Evolutionary conservation across 2,797 vertebrate species (phyloP), one percentile per base, ranked within the genome.

Genomic region (Silurus lanzhouensis): DNA sequence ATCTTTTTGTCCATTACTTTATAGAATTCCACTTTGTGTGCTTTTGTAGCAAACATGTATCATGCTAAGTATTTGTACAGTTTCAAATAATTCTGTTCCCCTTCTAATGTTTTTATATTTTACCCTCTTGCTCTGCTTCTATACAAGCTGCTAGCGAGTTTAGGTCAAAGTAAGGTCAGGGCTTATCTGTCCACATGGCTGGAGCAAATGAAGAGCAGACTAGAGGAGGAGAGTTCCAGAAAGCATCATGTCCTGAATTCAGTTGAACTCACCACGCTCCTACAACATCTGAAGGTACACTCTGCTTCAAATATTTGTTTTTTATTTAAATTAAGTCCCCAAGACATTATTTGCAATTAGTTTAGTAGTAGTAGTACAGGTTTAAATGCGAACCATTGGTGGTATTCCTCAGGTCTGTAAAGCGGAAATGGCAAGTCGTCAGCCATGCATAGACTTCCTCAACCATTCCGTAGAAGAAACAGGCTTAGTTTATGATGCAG

Each of bases 401-500:
- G 64, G 72, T 83, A 20, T 86, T 91, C 25, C 72, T 71, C 78
- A 99, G 98, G 95, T 89, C 71, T 92, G 94, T 57, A 94, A 94
- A 90, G 93, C 93, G 88, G 96, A 96, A 87, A 79, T 96, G 92
- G 92, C 90, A 89, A 94, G 93, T 0, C 95, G 94, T 63, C 96
- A 97, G 86, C 94, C 94, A 84, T 91, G 94, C 7, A 93, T 98
- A 0, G 96, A 99, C 83, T 96, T 95, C 88, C 94, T 99, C 87
- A 96, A 96, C 91, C 96, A 97, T 93, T 95, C 96, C 0, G 90
- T 95, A 25, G 94, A 96, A 85, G 96, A 93, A 90, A 89, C 92
- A 60, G 93, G 92, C 81, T 92, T 91, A 61, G 93, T 88, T 57
- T 93, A 92, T 0, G 94, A 96, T 8, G 93, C 93, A 81, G 94